Conservation (phyloP, 2,888 invertebrate species). For the Plutella xylostella region DNA sequence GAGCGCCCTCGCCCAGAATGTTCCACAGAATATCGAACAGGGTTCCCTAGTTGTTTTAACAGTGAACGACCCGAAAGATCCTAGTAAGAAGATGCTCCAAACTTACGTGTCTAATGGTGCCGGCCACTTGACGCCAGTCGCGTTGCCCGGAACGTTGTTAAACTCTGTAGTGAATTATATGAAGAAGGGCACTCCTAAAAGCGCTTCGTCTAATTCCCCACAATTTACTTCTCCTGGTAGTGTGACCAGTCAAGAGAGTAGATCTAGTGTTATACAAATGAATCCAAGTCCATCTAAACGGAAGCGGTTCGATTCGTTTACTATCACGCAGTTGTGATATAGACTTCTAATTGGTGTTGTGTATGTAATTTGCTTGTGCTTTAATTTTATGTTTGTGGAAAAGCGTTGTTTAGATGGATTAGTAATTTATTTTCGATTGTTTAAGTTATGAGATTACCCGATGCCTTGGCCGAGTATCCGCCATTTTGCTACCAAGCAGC, state of each 20-base stretch:
- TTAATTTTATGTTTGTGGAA: no score
- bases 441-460: no score
- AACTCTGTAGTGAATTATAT: conserved; percentile 53
- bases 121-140: conserved; percentile 43
- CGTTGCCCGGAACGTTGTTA: conserved; percentile 40
- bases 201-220: conserved; percentile 50
- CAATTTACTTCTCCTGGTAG: conserved; percentile 46
- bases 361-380: background rate
- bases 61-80: conserved; percentile 49
- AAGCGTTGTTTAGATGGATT: no score
- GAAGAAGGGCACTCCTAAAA: conserved; percentile 42
- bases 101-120: conserved; percentile 49
- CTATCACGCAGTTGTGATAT: conserved; percentile 56
- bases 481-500: no score
- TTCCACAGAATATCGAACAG: conserved; percentile 39
- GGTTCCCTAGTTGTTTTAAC: conserved; percentile 55
- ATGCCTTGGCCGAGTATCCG: no score
- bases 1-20: conserved; percentile 20
- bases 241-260: conserved; percentile 35
- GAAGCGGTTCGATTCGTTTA: conserved; percentile 41
- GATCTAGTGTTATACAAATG: conserved; percentile 30
- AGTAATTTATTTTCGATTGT: no score
- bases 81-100: conserved; percentile 54
- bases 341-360: conserved; percentile 24
- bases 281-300: conserved; percentile 38